These are phyloP conservation scores for Galeruca laticollis DNA, from an alignment of 2,888 invertebrate species.

Conservation along the genomic window DNA sequence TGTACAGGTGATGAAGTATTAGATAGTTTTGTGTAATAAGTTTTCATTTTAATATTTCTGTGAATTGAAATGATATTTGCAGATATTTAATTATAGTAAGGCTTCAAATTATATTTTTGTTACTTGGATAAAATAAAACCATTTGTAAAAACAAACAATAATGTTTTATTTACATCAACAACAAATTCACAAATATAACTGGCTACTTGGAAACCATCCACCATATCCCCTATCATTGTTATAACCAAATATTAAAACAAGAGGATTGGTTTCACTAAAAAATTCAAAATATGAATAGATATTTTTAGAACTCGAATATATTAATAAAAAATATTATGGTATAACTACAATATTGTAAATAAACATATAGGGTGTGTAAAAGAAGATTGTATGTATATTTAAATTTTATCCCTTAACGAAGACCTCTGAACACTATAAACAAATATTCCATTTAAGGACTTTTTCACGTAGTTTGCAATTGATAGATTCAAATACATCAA, in stretches of 20 bases:
- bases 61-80: neutral
- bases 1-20: too few relatives aligned
- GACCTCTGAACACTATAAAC: too few relatives aligned
- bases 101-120: conserved; percentile 8
- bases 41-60: neutral
- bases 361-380: too few relatives aligned
- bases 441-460: too few relatives aligned
- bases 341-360: too few relatives aligned
- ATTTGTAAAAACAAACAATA: conserved; percentile 30
- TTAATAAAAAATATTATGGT: neutral
- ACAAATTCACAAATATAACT: conserved; percentile 29
- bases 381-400: too few relatives aligned
- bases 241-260: neutral
- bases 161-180: conserved; percentile 31
- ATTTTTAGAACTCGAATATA: neutral
- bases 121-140: conserved; percentile 19
- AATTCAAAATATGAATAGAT: neutral
- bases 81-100: neutral
- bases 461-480: too few relatives aligned
- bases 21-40: too few relatives aligned
- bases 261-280: neutral
- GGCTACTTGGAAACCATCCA: conserved; percentile 10
- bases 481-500: too few relatives aligned
- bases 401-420: too few relatives aligned
- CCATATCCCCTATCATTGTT: neutral